Evolutionary conservation across 2,888 invertebrate species (phyloP).

Genomic region (Pardosa pseudoannulata): DNA sequence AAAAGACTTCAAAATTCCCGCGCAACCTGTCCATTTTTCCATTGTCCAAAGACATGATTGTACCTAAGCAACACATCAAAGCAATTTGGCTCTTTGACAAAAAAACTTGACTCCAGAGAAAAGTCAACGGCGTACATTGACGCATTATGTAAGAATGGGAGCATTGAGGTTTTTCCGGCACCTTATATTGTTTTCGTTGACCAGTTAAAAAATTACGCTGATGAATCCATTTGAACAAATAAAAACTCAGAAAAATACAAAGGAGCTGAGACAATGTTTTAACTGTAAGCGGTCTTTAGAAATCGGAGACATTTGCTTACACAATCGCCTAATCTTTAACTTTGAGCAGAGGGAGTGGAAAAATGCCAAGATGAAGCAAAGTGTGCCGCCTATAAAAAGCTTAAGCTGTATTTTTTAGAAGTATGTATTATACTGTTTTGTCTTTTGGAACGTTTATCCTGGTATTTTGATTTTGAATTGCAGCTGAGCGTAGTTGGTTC

Average conservation of each 20-base stretch:
- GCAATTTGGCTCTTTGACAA: not conserved
- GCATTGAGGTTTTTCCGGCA: not conserved
- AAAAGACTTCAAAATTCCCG: no score
- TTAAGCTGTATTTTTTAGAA: constrained; percentile 59
- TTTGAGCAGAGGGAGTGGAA: constrained; percentile 43
- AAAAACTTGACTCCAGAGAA: not conserved
- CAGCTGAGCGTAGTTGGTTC: constrained; percentile 44
- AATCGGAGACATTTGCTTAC: constrained; percentile 31
- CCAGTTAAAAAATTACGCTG: constrained; percentile 3
- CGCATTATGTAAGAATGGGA: constrained; percentile 8
- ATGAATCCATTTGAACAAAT: not conserved
- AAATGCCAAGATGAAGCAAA: constrained; percentile 51
- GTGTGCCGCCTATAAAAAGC: constrained; percentile 70
- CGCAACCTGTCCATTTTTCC: no score
- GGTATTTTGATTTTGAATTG: constrained; percentile 59
- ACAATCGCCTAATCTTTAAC: not conserved
- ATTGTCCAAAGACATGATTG: no score
- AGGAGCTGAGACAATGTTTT: constrained; percentile 53
- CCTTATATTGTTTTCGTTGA: not conserved
- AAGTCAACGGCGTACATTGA: not conserved
- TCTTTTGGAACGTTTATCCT: constrained; percentile 37
- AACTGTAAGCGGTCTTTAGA: constrained; percentile 5
- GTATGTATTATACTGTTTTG: constrained; percentile 68
- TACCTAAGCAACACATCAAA: no score
- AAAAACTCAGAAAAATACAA: constrained; percentile 28